Conservation (phyloP, 2,888 invertebrate genomes). For the Microctonus brassicae region DNA sequence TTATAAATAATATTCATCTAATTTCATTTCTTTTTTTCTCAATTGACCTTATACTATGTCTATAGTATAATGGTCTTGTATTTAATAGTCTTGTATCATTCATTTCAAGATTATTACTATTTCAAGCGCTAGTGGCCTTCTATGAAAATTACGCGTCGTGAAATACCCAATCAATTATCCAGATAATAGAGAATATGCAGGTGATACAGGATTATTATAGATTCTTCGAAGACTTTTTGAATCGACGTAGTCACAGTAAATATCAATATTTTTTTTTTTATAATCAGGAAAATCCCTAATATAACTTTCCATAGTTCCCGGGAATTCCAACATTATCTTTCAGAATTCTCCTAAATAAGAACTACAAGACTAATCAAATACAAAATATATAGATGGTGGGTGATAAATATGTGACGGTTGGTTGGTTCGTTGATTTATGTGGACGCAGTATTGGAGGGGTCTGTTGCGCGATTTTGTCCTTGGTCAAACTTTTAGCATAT, state of each 20-base stretch:
- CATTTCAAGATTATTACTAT: conserved; percentile 17
- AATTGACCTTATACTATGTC: too few relatives aligned
- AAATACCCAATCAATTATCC: not conserved
- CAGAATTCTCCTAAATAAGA: not conserved
- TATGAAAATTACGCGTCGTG: not conserved
- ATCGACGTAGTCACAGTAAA: not conserved
- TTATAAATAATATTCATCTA: too few relatives aligned
- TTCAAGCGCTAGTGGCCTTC: conserved; percentile 10
- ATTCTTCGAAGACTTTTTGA: not conserved
- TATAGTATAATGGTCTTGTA: not conserved
- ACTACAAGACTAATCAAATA: not conserved
- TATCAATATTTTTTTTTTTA: not conserved
- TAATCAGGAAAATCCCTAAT: not conserved
- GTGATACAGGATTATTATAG: not conserved
- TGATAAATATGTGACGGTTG: not conserved
- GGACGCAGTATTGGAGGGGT: conserved; percentile 41
- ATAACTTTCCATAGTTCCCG: not conserved
- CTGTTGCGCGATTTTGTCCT: conserved; percentile 56
- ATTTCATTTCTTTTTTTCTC: too few relatives aligned
- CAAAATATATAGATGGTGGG: not conserved
- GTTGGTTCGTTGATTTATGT: not conserved
- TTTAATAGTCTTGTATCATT: conserved; percentile 1
- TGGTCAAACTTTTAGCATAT: conserved; percentile 61
- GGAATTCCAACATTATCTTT: not conserved
- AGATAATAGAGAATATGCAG: not conserved